Percentiles rank a stretch among this genome's conserved stretches.
Conservation (phyloP, 2,888 invertebrate genomes). For the Cephus rjabovi region DNA sequence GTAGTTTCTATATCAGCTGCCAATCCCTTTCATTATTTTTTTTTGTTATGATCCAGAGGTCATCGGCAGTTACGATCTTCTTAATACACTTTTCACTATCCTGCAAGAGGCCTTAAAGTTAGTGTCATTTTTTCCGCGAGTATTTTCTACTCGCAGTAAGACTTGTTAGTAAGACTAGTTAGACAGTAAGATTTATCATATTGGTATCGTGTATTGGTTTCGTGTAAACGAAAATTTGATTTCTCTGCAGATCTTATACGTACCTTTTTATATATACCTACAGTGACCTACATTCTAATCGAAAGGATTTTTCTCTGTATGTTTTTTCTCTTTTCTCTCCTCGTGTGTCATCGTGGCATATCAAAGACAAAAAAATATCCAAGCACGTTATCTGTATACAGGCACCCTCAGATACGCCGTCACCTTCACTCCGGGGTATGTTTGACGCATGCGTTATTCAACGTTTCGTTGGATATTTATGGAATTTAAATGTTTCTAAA, state of each 20-base stretch:
- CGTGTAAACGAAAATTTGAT: neutral
- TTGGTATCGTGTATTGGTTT: neutral
- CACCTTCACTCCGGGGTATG: conserved; percentile 5
- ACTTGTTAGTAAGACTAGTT: no score
- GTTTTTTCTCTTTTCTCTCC: neutral
- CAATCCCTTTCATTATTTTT: conserved; percentile 13
- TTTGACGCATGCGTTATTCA: conserved; percentile 49
- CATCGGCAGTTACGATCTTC: conserved; percentile 25
- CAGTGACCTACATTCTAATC: neutral
- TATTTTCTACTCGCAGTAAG: neutral
- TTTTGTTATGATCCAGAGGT: conserved; percentile 14
- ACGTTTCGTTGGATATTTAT: conserved; percentile 50
- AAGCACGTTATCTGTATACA: conserved; percentile 35
- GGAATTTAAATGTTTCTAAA: conserved; percentile 53
- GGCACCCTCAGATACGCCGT: neutral
- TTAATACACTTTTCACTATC: neutral
- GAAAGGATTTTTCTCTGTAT: neutral
- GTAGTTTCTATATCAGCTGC: conserved; percentile 40
- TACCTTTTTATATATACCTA: neutral
- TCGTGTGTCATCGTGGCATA: neutral
- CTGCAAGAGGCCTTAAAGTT: neutral
- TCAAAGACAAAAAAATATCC: neutral
- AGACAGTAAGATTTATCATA: no score
- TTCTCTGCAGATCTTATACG: neutral
- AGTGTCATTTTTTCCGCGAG: neutral